Base-by-base conservation (phyloP, 2,888 invertebrate species). In the Macrophya annulata region DNA sequence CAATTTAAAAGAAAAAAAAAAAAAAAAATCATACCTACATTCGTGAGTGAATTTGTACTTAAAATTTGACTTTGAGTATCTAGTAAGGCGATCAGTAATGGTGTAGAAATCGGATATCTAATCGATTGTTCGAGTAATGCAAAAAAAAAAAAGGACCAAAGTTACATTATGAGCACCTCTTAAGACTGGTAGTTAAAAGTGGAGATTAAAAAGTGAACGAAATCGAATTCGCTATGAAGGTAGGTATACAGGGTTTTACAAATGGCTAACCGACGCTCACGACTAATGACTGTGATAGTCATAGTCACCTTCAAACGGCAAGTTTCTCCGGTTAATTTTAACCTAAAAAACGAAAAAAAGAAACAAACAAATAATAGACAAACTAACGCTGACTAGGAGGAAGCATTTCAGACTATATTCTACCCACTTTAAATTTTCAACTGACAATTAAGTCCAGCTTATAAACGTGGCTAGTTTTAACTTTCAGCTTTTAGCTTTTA, bases 251-350 rank as follows among this genome's bases (percentile, higher is more conserved):
- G 17, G 40, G 43, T 45, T 74, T 74, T 21, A 74, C 15, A 37
- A 17, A 17, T 21, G n/a, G 40, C 40, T 71, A 71, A 40, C 25
- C 37, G 40, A 71, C 15, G 17, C 12, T 71, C 40, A 40, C 17
- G 71, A 62, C 62, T 71, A 71, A 71, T 71, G 21, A 71, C 71
- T 62, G 25, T 25, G 37, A 71, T 40, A 71, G n/a, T 62, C 62
- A 62, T 40, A 71, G 71, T 71, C 40, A 40, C 71, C 40, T 71
- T 71, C 71, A 40, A 31, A 71, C 71, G 71, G 9, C n/a, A 40
- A 6, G 40, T 71, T 71, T 71, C 71, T 37, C 71, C 17, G 40
- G 71, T 40, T 71, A 71, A 71, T 40, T 40, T 71, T 12, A 71
- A 71, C 71, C 71, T 71, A 9, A 71, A 71, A 37, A 9, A n/a